Base-by-base conservation (phyloP, 2,113 vertebrate species). In the Chaetops frenatus region DNA sequence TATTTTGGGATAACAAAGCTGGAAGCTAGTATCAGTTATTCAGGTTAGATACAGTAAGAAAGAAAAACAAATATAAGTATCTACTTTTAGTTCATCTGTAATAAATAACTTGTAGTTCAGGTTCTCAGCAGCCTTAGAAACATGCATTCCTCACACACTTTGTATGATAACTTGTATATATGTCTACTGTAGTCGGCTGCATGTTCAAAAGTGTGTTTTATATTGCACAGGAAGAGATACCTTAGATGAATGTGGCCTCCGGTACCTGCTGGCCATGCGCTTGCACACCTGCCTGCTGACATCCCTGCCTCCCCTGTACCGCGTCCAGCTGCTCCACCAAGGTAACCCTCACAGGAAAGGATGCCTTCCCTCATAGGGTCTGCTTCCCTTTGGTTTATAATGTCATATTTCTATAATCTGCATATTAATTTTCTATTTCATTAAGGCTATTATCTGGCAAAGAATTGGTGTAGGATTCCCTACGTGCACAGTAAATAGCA, bases 261-360 rank as follows among this genome's bases (percentile, higher is more conserved):
- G 99, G 56, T 99, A 99, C 92, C 91, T 99, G 83, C 79, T 99
- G 96, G 99, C 99, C n/a, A 99, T 99, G 99, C 99, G 99, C 67
- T 97, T 99, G 86, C 99, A 99, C 83, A 99, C 98, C 19, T 99
- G 99, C 96, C 98, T 99, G 94, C 98, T 99, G 93, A 99, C 99
- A 45, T 99, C 99, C 7, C 98, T 99, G 91, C 99, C 99, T 21
- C 99, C 99, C 13, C 97, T 99, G 23, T 99, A 99, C 97, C 98
- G 99, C 27, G 98, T 98, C 77, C 99, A 99, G 97, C 98, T 99
- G 31, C 98, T 99, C 15, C 99, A 99, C 96, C 99, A 99, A 98
- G 99, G 99, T 99, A 98, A 69, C 58, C 36, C 23, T 15, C 53
- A 21, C 5, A 20, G 29, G 5, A 0, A 21, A 8, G 7, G 36